A percentile compares a stretch with the other conserved stretches of the same genome.
Evolutionary conservation across 2,113 vertebrate genomes (phyloP).

Genomic region (Blennius ocellaris): DNA sequence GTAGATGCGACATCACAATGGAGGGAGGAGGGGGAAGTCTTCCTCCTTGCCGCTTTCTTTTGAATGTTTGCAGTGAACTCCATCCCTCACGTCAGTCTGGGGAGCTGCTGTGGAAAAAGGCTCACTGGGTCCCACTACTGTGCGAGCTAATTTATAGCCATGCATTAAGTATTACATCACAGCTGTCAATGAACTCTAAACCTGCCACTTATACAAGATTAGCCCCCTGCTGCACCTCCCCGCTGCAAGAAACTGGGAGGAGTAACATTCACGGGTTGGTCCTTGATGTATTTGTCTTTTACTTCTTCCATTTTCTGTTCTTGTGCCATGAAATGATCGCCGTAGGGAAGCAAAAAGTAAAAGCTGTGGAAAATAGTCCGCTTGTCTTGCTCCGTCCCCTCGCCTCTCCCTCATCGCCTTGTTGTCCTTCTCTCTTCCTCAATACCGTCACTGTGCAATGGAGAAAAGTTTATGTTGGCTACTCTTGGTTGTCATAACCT

Average conservation of each 20-base stretch:
- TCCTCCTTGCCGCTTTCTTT: neutral
- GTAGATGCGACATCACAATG: conserved; percentile 13
- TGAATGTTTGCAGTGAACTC: conserved; percentile 39
- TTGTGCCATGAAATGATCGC: neutral
- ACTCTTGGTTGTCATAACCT: conserved; percentile 21
- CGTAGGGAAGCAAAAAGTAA: neutral
- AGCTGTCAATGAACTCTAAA: conserved; percentile 65
- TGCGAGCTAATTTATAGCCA: conserved; percentile 62
- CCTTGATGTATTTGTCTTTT: neutral
- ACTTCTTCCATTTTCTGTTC: conserved; percentile 1
- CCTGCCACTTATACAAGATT: conserved; percentile 52
- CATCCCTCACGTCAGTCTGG: conserved; percentile 15
- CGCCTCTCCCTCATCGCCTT: neutral
- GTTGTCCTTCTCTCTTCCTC: neutral
- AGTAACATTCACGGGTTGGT: neutral
- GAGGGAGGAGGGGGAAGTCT: neutral
- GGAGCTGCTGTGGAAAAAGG: conserved; percentile 13
- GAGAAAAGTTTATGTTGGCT: conserved; percentile 7
- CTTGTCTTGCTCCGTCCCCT: neutral
- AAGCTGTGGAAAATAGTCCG: neutral
- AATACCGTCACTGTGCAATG: conserved; percentile 5
- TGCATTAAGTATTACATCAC: conserved; percentile 73
- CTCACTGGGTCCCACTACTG: conserved; percentile 24
- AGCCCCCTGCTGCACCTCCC: conserved; percentile 18
- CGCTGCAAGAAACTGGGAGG: neutral